Percentiles rank a stretch among this genome's conserved stretches.
Evolutionary conservation across 2,888 invertebrate genomes (phyloP).

Genomic region (Scrobipalpa costella): DNA sequence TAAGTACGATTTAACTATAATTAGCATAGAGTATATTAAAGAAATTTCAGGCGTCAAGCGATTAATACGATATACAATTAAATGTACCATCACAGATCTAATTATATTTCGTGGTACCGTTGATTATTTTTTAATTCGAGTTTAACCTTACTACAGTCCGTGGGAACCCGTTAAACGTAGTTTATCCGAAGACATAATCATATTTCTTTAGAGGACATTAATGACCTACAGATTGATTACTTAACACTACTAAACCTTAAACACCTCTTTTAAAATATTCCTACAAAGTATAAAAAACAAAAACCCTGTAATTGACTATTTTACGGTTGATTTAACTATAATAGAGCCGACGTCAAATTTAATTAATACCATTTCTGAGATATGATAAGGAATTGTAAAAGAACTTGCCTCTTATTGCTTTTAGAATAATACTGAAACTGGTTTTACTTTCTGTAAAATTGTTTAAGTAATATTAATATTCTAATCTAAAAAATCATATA

Average conservation of each 20-base stretch:
- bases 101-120: slow-evolving; percentile 42
- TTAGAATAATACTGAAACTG: neutral
- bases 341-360: slow-evolving; percentile 36
- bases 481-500: too few species aligned
- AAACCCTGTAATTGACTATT: slow-evolving; percentile 46
- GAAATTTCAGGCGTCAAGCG: neutral
- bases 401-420: slow-evolving; percentile 20
- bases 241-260: slow-evolving; percentile 35
- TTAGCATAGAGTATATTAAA: too few species aligned
- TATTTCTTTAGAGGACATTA: slow-evolving; percentile 54
- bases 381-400: slow-evolving; percentile 11
- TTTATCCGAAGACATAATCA: slow-evolving; percentile 42
- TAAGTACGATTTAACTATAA: too few species aligned
- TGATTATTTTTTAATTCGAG: slow-evolving; percentile 50
- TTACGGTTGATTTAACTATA: slow-evolving; percentile 53
- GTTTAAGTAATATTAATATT: too few species aligned
- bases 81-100: neutral
- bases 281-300: slow-evolving; percentile 34
- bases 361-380: slow-evolving; percentile 31
- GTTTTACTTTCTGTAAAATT: neutral
- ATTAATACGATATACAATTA: too few species aligned
- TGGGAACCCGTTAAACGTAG: slow-evolving; percentile 46
- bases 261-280: slow-evolving; percentile 12
- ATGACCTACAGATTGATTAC: slow-evolving; percentile 51
- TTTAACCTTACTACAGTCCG: slow-evolving; percentile 49